Evolutionary conservation across 1,140 invertebrate species (phyloP).

Genomic region (Penaeus chinensis): DNA sequence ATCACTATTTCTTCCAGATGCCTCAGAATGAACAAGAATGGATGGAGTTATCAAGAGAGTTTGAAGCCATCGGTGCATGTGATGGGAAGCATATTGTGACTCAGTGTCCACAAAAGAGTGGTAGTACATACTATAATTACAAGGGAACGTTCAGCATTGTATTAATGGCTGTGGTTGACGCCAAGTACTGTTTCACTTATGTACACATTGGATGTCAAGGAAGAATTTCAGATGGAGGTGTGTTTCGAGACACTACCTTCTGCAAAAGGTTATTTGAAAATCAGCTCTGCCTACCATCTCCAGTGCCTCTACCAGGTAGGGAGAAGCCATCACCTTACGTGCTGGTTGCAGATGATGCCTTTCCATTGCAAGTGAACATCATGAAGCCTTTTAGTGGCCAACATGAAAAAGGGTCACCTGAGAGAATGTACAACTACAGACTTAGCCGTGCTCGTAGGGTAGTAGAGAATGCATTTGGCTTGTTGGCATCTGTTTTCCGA

Average conservation of each 20-base stretch:
- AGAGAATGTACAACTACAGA: slow-evolving; percentile 42
- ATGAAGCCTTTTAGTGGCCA: slow-evolving; percentile 43
- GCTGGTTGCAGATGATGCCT: slow-evolving; percentile 39
- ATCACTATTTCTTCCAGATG: slow-evolving; percentile 46
- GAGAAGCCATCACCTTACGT: slow-evolving; percentile 37
- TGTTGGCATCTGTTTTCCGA: slow-evolving; percentile 44
- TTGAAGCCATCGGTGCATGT: slow-evolving; percentile 43
- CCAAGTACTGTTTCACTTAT: slow-evolving; percentile 48
- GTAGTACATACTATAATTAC: slow-evolving; percentile 44
- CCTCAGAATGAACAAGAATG: slow-evolving; percentile 36
- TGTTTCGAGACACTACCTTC: slow-evolving; percentile 46
- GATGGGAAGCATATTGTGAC: slow-evolving; percentile 39
- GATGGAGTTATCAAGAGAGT: slow-evolving; percentile 47
- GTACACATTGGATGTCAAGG: slow-evolving; percentile 45
- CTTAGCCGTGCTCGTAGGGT: slow-evolving; percentile 42
- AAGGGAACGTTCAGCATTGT: slow-evolving; percentile 40
- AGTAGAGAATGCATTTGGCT: slow-evolving; percentile 32
- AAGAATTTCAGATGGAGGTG: slow-evolving; percentile 41
- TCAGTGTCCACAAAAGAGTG: slow-evolving; percentile 45
- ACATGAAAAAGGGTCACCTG: slow-evolving; percentile 44
- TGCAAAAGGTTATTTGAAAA: too few species aligned
- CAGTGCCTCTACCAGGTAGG: too few species aligned
- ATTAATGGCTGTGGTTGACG: slow-evolving; percentile 37
- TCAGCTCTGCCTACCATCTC: too few species aligned
- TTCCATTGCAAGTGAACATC: slow-evolving; percentile 44